Base-by-base conservation (phyloP, 2,797 vertebrate species). In the Spinus olivaceus region DNA sequence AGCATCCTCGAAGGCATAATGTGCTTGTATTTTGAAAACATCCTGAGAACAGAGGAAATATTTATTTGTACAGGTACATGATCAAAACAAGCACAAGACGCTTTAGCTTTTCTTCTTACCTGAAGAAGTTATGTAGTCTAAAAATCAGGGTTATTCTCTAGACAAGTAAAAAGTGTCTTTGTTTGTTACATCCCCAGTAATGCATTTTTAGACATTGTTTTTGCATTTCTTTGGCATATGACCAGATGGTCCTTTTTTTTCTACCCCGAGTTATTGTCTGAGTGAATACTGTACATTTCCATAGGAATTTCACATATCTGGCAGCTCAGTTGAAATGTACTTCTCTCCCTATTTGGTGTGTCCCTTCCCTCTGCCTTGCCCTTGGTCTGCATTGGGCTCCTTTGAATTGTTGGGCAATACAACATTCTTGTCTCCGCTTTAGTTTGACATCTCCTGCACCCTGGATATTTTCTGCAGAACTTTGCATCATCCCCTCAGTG, bases 81-180 rank as follows among this genome's bases (percentile, higher is more conserved):
- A 61, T 57, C 30, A 56, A 76, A 77, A 77, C 25, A 46, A 67
- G 51, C 28, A n/a, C 20, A 79, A 65, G 47, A 66, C 2, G 1
- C 66, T 70, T 79, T 70, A 70, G 53, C 35, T 87, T 93, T 86
- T 86, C 30, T 64, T 87, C 30, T 46, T 57, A 49, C 30, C 17
- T 59, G 67, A 63, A 60, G 33, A 79, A 72, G n/a, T 72, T 80
- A 42, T 8, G 3, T 39, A 21, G 25, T 90, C 28, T 53, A 70
- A 70, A 70, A 77, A 39, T 35, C 64, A 61, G 27, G 8, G 24
- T 78, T 81, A 28, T 81, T 88, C 70, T 69, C 16, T 27, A 60
- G 30, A n/a, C 19, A 46, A 51, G 50, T 79, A 79, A 80, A 92
- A 78, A 22, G 20, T 56, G 22, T 74, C 51, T 67, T 59, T 0